These are phyloP conservation scores for Glaucomys volans DNA, from an alignment of 2,113 vertebrate genomes.

Conservation along the genomic window DNA sequence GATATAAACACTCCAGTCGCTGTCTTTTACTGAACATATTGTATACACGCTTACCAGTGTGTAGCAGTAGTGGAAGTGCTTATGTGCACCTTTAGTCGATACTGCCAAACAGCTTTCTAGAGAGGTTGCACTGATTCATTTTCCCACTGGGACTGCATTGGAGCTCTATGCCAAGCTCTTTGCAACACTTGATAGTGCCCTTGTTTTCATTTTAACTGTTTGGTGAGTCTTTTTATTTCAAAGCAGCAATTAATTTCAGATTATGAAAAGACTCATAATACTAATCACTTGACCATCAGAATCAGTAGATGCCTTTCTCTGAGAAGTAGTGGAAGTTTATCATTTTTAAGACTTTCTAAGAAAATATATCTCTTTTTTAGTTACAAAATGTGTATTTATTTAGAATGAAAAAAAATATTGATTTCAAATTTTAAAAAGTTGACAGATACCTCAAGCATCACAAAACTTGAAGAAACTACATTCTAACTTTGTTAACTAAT, in stretches of 20 bases:
- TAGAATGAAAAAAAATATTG: background rate
- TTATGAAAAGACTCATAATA: background rate
- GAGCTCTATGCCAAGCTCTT: background rate
- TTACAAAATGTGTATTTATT: background rate
- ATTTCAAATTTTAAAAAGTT: background rate
- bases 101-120: background rate
- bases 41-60: background rate
- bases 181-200: background rate
- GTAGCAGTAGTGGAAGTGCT: background rate
- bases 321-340: background rate
- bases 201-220: background rate
- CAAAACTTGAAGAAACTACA: background rate
- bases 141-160: background rate
- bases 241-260: conserved; percentile 38
- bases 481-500: background rate
- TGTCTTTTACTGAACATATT: background rate
- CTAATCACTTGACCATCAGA: background rate
- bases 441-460: background rate
- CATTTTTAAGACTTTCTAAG: conserved; percentile 8
- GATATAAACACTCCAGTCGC: background rate
- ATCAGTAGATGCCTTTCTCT: background rate
- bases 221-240: background rate
- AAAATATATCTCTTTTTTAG: too few species aligned
- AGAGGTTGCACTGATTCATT: background rate
- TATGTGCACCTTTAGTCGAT: background rate